Evolutionary conservation across 2,888 invertebrate genomes (phyloP), one percentile per base, ranked within the genome.

Genomic region (Nephrocerus scutellatus): DNA sequence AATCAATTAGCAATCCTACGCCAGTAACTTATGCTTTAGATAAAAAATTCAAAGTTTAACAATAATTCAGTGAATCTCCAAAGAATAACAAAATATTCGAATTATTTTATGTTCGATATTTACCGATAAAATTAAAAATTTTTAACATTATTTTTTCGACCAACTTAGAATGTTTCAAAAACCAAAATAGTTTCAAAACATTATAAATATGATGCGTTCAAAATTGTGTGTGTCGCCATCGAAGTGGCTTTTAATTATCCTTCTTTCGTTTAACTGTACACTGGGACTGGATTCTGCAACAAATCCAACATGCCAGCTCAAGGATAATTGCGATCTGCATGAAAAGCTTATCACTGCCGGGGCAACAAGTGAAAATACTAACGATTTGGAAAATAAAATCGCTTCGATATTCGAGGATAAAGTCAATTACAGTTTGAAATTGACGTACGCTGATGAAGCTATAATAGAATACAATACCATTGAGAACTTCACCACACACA

Each of bases 341-440:
- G 61, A 62, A 3, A 56, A 62, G 40, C 46, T 64, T n/a, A 41
- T 65, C 21, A 20, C 49, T 1, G 46, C 52, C 19, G 44, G 52
- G 2, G 40, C 43, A 5, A 41, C 48, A 10, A 37, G 43, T 33
- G 46, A 38, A 7, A 15, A 31, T 0, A 33, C 51, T 3, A 46
- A 39, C 20, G 59, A 54, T 33, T 50, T 64, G 34, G 63, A 62
- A 34, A 57, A 52, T 30, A 58, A 65, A 44, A 64, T 64, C 21
- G 52, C 62, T 4, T 62, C 64, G 18, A 55, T 64, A 21, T 64
- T 64, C 35, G 66, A 64, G 51, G 64, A 65, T 47, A 64, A 64
- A 46, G 64, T 64, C 14, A 64, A 64, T 22, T 65, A 64, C 13
- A 64, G 64, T 20, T 43, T 65, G 10, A 59, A 64, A 38, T 30